phyloP scores from a whole-genome alignment of 2,113 vertebrate genomes.

The Lutjanus erythropterus region DNA sequence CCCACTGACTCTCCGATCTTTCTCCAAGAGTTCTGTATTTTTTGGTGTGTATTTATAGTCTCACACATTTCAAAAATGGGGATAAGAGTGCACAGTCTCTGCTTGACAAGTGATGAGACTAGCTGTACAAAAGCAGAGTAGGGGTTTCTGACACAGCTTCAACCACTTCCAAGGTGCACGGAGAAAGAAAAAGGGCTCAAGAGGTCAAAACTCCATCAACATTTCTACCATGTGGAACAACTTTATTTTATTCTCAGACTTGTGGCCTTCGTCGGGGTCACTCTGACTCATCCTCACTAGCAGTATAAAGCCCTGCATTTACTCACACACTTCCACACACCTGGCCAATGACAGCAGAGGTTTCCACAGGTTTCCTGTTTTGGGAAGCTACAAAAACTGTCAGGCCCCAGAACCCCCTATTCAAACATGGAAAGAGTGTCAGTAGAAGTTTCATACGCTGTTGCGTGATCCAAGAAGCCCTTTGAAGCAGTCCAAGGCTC shows the following conservation, averaged over 20 bases:
- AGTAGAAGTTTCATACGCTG: neutral
- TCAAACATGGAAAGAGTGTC: neutral
- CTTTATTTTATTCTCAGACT: no score
- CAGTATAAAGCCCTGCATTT: no score
- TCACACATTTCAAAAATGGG: neutral
- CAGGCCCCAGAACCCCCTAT: neutral
- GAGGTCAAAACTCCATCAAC: no score
- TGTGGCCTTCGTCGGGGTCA: no score
- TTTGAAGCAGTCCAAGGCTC: neutral
- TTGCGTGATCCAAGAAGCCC: neutral
- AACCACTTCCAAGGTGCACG: no score
- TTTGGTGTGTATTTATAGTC: neutral
- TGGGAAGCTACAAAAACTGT: neutral
- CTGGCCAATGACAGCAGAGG: neutral
- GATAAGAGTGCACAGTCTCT: neutral
- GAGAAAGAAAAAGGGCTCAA: no score
- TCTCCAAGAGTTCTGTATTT: neutral
- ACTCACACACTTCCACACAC: neutral
- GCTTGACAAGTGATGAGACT: neutral
- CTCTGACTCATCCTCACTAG: no score
- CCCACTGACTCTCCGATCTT: neutral
- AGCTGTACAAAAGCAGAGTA: neutral
- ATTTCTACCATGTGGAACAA: no score
- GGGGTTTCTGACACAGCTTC: no score
- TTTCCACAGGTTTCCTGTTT: neutral